Evolutionary conservation across 2,888 invertebrate genomes (phyloP), one percentile per base, ranked within the genome.

Genomic region (Folsomia candida): DNA sequence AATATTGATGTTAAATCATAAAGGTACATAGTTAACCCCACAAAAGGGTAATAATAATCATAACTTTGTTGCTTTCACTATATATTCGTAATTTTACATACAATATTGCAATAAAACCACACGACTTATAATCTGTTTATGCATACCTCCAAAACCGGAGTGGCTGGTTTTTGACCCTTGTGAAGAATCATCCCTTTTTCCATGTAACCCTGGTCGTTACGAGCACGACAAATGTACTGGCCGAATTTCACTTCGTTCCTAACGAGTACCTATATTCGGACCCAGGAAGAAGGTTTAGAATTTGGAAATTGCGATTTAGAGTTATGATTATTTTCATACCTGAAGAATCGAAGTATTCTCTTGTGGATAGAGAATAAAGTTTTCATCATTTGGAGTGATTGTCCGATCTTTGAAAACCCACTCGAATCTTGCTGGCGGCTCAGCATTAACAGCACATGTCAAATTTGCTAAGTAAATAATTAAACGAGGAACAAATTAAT

Each of bases 391-490:
- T 51, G 73, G 71, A 28, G 47, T 65, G 14, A 80, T 71, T 6
- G 25, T 59, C 25, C 71, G 73, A 37, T 70, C 68, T 28, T 68
- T 67, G 64, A 76, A 72, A n/a, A 47, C 29, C 87, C 87, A 87
- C 63, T 83, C 83, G 77, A 87, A 87, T 63, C 83, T 84, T n/a
- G 87, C 86, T 20, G 84, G 83, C 0, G 87, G 87, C 80, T 86
- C 86, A 3, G 86, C 86, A 73, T 85, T 83, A 67, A 85, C 87
- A 80, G 85, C 83, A 82, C 89, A 89, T 18, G 86, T 86, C 71
- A 89, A 83, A 81, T 87, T 87, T n/a, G n/a, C n/a, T n/a, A n/a
- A n/a, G n/a, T n/a, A n/a, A n/a, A n/a, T n/a, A n/a, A n/a, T n/a
- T n/a, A n/a, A n/a, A n/a, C n/a, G n/a, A n/a, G n/a, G n/a, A n/a